phyloP scores from a whole-genome alignment of 2,797 vertebrate genomes.

The Lindbergichthys nudifrons region DNA sequence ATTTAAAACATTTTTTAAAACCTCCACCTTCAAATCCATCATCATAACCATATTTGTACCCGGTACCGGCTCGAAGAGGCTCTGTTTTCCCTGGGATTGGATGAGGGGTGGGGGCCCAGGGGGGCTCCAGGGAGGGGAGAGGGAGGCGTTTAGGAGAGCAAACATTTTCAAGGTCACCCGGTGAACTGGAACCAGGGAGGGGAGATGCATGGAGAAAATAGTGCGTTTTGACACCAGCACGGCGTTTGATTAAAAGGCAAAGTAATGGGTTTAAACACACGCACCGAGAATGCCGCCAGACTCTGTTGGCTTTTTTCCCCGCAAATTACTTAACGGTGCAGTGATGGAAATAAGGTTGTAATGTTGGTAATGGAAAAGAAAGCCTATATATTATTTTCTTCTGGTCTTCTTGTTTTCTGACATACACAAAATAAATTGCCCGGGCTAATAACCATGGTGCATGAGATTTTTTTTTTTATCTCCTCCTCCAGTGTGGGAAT shows the following conservation, averaged over 20 bases:
- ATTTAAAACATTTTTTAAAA: background rate
- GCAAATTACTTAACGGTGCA: conserved; percentile 93
- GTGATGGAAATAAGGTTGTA: conserved; percentile 89
- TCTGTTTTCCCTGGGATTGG: conserved; percentile 50
- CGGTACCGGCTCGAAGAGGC: conserved; percentile 7
- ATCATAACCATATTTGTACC: conserved; percentile 29
- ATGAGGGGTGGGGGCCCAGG: conserved; percentile 21
- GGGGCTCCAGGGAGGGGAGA: conserved; percentile 15
- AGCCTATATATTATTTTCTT: conserved; percentile 74
- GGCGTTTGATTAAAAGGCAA: conserved; percentile 99
- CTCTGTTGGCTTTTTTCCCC: conserved; percentile 87
- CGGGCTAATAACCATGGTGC: conserved; percentile 75
- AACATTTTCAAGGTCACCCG: conserved; percentile 98
- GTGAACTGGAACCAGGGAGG: conserved; percentile 93
- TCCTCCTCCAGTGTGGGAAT: conserved; percentile 41
- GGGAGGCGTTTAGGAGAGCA: conserved; percentile 93
- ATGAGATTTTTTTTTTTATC: conserved; percentile 23
- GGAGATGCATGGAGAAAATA: conserved; percentile 95
- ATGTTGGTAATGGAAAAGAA: conserved; percentile 86
- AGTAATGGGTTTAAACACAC: conserved; percentile 99
- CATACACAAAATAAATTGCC: conserved; percentile 82
- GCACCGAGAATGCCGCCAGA: conserved; percentile 93
- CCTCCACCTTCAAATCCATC: conserved; percentile 15
- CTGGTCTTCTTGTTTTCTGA: conserved; percentile 82
- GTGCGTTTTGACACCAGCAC: conserved; percentile 95